Conservation (phyloP, 1,140 invertebrate genomes). For the Drosophila pandora region DNA sequence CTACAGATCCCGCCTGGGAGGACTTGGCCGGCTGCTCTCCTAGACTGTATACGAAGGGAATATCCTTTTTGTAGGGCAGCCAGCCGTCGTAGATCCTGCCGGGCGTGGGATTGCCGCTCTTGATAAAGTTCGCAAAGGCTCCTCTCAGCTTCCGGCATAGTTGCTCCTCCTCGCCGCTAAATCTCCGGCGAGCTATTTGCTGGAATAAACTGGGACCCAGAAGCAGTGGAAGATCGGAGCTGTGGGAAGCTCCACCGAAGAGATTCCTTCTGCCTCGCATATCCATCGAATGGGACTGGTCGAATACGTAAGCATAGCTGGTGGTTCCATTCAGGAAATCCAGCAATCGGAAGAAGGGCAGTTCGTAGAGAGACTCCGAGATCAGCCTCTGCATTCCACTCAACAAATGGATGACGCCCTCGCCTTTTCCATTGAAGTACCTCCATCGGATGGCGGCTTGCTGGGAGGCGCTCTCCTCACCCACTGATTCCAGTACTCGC, state of each 20-base stretch:
- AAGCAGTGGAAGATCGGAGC: conserved; percentile 87
- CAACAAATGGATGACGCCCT: conserved; percentile 55
- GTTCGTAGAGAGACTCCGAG: conserved; percentile 76
- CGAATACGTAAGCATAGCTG: conserved; percentile 84
- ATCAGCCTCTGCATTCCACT: conserved; percentile 71
- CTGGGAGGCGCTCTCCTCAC: conserved; percentile 49
- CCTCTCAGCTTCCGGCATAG: conserved; percentile 86
- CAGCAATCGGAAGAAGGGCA: conserved; percentile 71
- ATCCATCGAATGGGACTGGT: conserved; percentile 81
- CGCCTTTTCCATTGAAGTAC: conserved; percentile 79
- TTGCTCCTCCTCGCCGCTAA: conserved; percentile 85
- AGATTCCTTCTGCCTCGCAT: conserved; percentile 75
- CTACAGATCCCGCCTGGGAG: conserved; percentile 9
- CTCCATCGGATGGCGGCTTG: conserved; percentile 85
- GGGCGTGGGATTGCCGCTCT: conserved; percentile 86
- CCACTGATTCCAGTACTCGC: conserved; percentile 42
- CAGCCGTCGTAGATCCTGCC: conserved; percentile 85
- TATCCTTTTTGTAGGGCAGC: conserved; percentile 85
- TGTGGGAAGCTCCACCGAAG: conserved; percentile 85
- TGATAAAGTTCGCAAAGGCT: conserved; percentile 87
- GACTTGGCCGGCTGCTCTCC: conserved; percentile 63
- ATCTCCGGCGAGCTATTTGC: conserved; percentile 85
- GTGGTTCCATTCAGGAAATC: conserved; percentile 66
- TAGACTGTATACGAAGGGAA: conserved; percentile 84
- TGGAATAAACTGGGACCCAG: conserved; percentile 87